phyloP scores from a whole-genome alignment of 2,113 vertebrate genomes.

The Potamarius usumacintae region DNA sequence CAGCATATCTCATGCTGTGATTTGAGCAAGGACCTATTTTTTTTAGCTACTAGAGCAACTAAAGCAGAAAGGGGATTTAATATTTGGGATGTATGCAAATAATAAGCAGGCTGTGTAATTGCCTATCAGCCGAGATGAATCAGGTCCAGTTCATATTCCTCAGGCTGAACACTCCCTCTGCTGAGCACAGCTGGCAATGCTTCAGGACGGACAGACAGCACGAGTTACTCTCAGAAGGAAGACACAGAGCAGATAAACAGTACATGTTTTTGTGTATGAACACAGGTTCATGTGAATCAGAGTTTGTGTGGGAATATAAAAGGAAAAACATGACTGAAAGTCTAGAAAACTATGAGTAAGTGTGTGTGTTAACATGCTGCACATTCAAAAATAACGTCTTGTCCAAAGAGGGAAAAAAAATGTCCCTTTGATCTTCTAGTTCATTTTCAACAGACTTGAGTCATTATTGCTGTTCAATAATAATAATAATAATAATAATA shows the following conservation, averaged over 20 bases:
- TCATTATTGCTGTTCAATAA: background rate
- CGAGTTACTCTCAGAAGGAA: conserved; percentile 31
- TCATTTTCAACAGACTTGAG: background rate
- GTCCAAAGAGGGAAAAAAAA: background rate
- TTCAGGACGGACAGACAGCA: conserved; percentile 55
- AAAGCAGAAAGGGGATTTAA: background rate
- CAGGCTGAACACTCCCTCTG: conserved; percentile 72
- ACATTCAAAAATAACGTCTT: background rate
- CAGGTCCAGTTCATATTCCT: conserved; percentile 54
- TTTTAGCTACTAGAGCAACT: conserved; percentile 7
- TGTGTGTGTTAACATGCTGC: background rate
- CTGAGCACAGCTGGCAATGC: conserved; percentile 69
- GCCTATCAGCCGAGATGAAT: background rate
- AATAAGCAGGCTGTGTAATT: conserved; percentile 13
- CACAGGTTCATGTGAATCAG: background rate
- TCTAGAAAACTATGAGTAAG: background rate
- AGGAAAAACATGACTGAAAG: background rate
- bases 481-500: too few species aligned
- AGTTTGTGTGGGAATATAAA: background rate
- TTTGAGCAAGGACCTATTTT: conserved; percentile 18
- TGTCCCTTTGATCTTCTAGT: background rate
- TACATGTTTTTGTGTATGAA: background rate
- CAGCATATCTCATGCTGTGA: background rate
- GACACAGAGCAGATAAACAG: background rate
- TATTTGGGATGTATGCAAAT: background rate